These are phyloP conservation scores for Ophion obscuratus DNA, from an alignment of 2,888 invertebrate genomes.

Conservation along the genomic window DNA sequence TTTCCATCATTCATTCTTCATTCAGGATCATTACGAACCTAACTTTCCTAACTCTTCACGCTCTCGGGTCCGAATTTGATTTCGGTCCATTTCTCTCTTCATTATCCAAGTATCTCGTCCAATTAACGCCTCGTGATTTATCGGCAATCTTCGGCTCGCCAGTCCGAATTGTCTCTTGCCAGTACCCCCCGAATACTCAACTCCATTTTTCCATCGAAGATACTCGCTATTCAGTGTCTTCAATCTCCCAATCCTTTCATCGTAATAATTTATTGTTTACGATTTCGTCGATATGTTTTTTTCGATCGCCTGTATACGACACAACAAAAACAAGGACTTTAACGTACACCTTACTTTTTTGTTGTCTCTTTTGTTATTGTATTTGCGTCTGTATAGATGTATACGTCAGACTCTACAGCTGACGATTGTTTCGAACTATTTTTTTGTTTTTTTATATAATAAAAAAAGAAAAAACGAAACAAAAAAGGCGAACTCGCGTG, in stretches of 20 bases:
- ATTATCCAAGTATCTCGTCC: background rate
- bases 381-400: background rate
- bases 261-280: conserved; percentile 59
- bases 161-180: conserved; percentile 52
- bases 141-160: conserved; percentile 29
- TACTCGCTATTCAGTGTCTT: conserved; percentile 49
- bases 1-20: background rate
- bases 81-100: conserved; percentile 38
- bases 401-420: background rate
- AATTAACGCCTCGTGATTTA: conserved; percentile 61
- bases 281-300: conserved; percentile 24
- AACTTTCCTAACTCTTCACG: conserved; percentile 19
- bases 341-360: background rate
- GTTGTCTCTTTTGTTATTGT: background rate
- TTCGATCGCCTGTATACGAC: conserved; percentile 48
- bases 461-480: conserved; percentile 49
- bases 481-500: conserved; percentile 72
- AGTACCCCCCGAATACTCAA: conserved; percentile 66
- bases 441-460: background rate
- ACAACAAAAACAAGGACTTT: background rate
- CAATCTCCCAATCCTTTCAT: conserved; percentile 33
- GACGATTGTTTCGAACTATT: background rate
- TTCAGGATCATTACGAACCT: conserved; percentile 30
- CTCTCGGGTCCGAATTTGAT: conserved; percentile 53
- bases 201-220: conserved; percentile 34